Base-by-base conservation (phyloP, 2,113 vertebrate genomes). In the Labrus mixtus region DNA sequence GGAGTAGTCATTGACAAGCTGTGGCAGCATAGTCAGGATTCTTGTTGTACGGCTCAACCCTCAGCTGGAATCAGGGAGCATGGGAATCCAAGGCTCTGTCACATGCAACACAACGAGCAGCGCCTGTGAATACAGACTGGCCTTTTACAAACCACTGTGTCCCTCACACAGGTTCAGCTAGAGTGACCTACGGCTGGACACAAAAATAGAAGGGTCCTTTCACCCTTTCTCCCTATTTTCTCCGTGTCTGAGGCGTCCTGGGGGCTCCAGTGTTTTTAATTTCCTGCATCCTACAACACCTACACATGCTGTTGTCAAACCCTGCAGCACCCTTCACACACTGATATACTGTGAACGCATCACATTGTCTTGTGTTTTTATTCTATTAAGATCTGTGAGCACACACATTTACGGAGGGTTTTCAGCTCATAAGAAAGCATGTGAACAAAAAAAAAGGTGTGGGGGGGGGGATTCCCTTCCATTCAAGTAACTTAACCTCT, bases 21-120 rank as follows among this genome's bases (percentile, higher is more conserved):
- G 69, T 62, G 62, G 79, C 89, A 87, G 75, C 80, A 92, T 88
- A 86, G 84, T 78, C 78, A 71, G 80, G 67, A 93, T 91, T 87
- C 54, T 46, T 86, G 65, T 79, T 74, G 37, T 29, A 87, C 68
- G 66, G 66, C 83, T 87, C 74, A 89, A 76, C 77, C 20, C 41
- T 84, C 39, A 79, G 60, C 68, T 72, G 71, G 54, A 83, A 46
- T 66, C 48, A 56, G 17, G 64, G 22, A 43, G 63, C 78, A 73
- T 82, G 66, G 75, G 89, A 91, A 86, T 79, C 60, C 60, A 23
- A 19, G 39, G 20, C 56, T 76, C 9, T 60, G 67, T 57, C 67
- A 69, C 63, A 68, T 10, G 20, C 41, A 56, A 68, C 29, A 73
- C 25, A 60, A 29, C 51, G 85, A 55, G 54, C 16, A 23, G 72